Base-by-base conservation (phyloP, 2,113 vertebrate genomes). In the Coturnix japonica region DNA sequence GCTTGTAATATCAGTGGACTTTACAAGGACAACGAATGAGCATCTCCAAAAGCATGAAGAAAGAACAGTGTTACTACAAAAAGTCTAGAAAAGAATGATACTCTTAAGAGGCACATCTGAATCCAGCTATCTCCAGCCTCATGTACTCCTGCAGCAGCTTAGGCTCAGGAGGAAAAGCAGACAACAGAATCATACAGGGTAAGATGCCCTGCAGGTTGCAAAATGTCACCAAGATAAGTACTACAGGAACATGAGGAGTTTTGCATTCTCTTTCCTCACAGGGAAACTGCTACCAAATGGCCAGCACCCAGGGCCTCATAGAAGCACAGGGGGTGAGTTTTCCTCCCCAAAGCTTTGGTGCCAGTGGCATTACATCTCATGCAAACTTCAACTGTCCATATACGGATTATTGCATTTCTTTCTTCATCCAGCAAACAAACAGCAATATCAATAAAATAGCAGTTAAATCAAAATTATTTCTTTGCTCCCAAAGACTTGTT, bases 391-490 rank as follows among this genome's bases (percentile, higher is more conserved):
- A 44, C 57, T 4, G 10, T 78, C 89, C n/a, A 39, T 26, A 22
- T 30, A 35, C 46, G 28, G 35, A 44, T 67, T 63, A 77, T 16
- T 79, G 30, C 19, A 39, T 17, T 26, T 28, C 7, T 8, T 6
- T 51, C 47, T 49, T 69, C 47, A 63, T 49, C 23, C 73, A 84
- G 61, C 16, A 63, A 53, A 60, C 59, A 54, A 9, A 43, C 30
- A 37, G 69, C 25, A 75, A 44, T 81, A 81, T 85, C 65, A 83
- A 64, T 83, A 93, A 63, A 56, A 60, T 17, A 70, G 28, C 44
- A 81, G 64, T 72, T 92, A 81, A 89, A 86, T 39, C 13, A 67
- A 60, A 78, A 51, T 63, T 30, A 19, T 43, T 71, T 71, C 78
- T 51, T 66, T 78, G 43, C 8, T 93, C 20, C 39, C 2, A 1